A percentile compares a stretch with the other conserved stretches of the same genome.
Evolutionary conservation across 2,113 vertebrate species (phyloP).

Genomic region (Candoia aspera): DNA sequence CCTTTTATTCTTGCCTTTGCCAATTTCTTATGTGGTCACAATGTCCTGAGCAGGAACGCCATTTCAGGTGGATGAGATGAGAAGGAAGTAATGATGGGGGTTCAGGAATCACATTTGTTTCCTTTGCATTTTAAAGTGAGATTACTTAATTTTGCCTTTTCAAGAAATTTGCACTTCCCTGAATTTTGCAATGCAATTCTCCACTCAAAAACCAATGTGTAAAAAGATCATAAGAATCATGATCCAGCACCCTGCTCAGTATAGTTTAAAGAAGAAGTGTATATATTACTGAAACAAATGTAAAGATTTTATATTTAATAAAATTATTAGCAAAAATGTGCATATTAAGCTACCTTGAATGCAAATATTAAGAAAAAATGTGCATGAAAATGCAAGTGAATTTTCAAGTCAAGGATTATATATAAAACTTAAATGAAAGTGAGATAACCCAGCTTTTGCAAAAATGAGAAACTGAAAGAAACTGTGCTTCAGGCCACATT

Average conservation of each 20-base stretch:
- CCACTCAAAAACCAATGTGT: background rate
- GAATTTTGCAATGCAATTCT: background rate
- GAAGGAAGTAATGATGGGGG: background rate
- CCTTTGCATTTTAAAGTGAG: background rate
- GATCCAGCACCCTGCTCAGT: background rate
- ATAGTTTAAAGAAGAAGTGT: background rate
- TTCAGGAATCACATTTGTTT: background rate
- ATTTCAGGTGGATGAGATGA: background rate
- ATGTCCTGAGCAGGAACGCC: background rate
- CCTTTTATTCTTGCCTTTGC: conserved; percentile 49
- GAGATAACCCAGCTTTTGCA: background rate
- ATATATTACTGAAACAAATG: background rate
- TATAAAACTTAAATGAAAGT: background rate
- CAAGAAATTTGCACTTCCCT: background rate
- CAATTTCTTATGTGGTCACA: conserved; percentile 38
- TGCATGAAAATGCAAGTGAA: background rate
- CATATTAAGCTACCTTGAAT: too few species aligned
- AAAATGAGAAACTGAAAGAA: background rate
- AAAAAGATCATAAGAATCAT: background rate
- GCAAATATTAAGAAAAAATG: background rate
- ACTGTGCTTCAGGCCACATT: background rate
- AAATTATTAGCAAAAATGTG: background rate
- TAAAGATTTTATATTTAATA: background rate
- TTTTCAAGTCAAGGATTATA: background rate
- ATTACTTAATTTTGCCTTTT: background rate